These are phyloP conservation scores for Mechanitis messenoides DNA, from an alignment of 2,888 invertebrate genomes.

Conservation along the genomic window DNA sequence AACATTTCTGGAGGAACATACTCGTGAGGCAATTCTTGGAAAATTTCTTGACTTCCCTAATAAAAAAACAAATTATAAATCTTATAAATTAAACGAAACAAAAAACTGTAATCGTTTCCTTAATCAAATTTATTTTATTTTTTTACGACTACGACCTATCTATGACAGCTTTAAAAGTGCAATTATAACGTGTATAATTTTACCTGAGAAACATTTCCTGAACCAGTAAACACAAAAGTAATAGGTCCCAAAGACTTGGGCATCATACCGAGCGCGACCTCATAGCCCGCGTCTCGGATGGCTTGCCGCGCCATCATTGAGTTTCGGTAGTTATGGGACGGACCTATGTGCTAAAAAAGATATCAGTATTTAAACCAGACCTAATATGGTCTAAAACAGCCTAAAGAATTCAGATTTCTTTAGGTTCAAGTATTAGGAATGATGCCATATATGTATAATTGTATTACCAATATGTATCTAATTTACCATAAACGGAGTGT, in stretches of 20 bases:
- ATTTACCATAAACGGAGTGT: slow-evolving; percentile 97
- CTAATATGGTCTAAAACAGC: too few relatives aligned
- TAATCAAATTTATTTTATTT: neutral
- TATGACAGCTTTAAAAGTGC: too few relatives aligned
- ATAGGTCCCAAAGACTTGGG: slow-evolving; percentile 98
- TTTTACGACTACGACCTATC: too few relatives aligned
- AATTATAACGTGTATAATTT: neutral
- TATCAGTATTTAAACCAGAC: neutral
- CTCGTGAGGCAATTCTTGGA: slow-evolving; percentile 97
- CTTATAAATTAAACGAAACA: neutral
- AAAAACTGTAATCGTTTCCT: neutral
- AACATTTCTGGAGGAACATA: slow-evolving; percentile 97
- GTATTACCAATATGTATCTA: neutral
- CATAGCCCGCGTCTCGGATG: slow-evolving; percentile 98
- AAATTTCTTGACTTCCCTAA: slow-evolving; percentile 91
- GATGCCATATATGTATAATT: too few relatives aligned
- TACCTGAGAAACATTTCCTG: slow-evolving; percentile 96
- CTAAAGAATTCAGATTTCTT: neutral
- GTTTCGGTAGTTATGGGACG: slow-evolving; percentile 98
- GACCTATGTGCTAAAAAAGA: slow-evolving; percentile 88
- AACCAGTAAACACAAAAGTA: slow-evolving; percentile 98
- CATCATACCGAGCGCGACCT: slow-evolving; percentile 96
- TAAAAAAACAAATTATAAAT: slow-evolving; percentile 27
- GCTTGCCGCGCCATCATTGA: slow-evolving; percentile 98
- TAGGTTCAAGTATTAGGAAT: too few relatives aligned